These are phyloP conservation scores for Mormyrops boulengeri DNA, from an alignment of 2,797 vertebrate species.

Conservation along the genomic window DNA sequence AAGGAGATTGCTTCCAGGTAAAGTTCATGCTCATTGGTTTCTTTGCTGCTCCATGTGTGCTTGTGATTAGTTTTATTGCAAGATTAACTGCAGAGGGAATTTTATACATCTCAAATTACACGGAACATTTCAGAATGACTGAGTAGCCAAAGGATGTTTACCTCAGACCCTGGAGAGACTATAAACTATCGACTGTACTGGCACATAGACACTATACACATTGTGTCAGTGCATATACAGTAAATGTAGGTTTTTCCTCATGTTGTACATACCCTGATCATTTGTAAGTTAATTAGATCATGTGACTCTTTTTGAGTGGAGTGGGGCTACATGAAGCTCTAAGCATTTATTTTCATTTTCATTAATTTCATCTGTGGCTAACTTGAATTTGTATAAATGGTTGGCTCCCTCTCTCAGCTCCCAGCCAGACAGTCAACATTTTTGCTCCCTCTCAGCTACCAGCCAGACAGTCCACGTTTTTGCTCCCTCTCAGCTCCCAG, in stretches of 20 bases:
- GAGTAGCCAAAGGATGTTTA: neutral
- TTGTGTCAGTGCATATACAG: neutral
- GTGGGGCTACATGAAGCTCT: neutral
- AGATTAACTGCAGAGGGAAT: neutral
- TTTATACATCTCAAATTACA: conserved; percentile 4
- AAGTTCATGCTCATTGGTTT: neutral
- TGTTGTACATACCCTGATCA: neutral
- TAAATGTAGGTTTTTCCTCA: neutral
- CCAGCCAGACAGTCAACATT: neutral
- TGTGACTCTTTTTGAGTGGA: neutral
- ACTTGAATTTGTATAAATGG: neutral
- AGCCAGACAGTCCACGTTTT: no score
- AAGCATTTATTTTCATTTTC: neutral
- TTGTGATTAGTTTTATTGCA: conserved; percentile 18
- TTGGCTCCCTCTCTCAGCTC: neutral
- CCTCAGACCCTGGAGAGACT: neutral
- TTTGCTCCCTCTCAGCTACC: neutral
- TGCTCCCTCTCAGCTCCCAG: neutral
- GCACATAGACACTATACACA: neutral
- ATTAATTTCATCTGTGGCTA: neutral
- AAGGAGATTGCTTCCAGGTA: conserved; percentile 40
- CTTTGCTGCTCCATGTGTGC: conserved; percentile 10
- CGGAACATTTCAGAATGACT: conserved; percentile 7
- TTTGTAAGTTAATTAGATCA: neutral
- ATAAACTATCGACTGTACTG: neutral